Evolutionary conservation across 2,797 vertebrate species (phyloP).

Genomic region (Thaleichthys pacificus): DNA sequence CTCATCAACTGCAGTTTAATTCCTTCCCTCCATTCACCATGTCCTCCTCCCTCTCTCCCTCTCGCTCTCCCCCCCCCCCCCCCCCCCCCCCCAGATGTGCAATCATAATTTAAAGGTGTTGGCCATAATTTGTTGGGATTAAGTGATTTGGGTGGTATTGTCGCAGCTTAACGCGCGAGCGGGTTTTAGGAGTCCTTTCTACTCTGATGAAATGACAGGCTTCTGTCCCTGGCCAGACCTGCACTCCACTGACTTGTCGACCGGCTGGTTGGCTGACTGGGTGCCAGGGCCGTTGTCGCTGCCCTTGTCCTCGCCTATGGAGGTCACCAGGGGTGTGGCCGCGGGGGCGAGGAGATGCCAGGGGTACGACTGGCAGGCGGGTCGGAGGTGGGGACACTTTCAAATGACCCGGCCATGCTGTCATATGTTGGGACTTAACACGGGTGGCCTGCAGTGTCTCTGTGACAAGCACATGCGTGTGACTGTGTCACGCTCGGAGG

Average conservation of each 20-base stretch:
- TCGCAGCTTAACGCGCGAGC: conserved; percentile 75
- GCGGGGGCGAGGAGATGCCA: conserved; percentile 12
- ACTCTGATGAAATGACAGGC: conserved; percentile 73
- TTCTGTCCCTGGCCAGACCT: conserved; percentile 64
- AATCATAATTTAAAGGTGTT: conserved; percentile 83
- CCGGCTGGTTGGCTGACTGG: conserved; percentile 2
- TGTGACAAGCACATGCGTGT: too few species aligned
- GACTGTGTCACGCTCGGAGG: not conserved
- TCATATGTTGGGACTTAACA: conserved; percentile 55
- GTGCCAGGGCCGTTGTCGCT: conserved; percentile 35
- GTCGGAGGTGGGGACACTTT: conserved; percentile 15
- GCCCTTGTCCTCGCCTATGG: conserved; percentile 31
- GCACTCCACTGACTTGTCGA: conserved; percentile 54
- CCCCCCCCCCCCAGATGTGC: conserved; percentile 70
- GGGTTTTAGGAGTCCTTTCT: conserved; percentile 64
- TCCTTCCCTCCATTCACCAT: conserved; percentile 13
- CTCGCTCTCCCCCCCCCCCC: conserved; percentile 24
- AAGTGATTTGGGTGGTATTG: conserved; percentile 81
- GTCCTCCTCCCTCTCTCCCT: not conserved
- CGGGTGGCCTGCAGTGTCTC: too few species aligned
- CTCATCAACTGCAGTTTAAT: conserved; percentile 63
- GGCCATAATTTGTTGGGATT: conserved; percentile 79
- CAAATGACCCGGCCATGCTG: conserved; percentile 4
- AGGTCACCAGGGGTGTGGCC: not conserved
- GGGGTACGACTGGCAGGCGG: conserved; percentile 1